Conservation (phyloP, 2,113 vertebrate species). For the Toxostoma redivivum region DNA sequence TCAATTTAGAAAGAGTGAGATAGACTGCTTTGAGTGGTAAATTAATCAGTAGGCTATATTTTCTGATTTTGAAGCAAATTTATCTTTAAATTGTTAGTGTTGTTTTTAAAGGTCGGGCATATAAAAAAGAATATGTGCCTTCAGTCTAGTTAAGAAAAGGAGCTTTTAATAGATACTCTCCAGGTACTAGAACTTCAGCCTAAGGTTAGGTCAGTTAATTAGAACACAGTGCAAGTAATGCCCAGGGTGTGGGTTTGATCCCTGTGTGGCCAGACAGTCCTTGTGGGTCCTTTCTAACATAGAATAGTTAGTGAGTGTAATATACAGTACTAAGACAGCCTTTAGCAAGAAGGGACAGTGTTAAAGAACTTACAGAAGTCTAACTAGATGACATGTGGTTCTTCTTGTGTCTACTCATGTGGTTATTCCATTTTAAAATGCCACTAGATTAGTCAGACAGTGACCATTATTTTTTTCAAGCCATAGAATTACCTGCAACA, state of each 20-base stretch:
- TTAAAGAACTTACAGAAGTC: neutral
- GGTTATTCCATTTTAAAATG: neutral
- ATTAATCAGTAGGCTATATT: neutral
- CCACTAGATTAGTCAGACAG: neutral
- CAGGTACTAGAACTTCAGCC: neutral
- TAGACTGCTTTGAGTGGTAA: neutral
- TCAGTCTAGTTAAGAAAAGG: neutral
- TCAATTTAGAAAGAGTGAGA: neutral
- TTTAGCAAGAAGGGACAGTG: neutral
- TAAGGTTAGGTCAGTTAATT: neutral
- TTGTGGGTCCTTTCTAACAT: neutral
- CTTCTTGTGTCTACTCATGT: neutral
- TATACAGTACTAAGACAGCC: neutral
- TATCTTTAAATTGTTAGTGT: neutral
- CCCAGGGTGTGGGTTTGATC: neutral
- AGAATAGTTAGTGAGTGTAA: neutral
- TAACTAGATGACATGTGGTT: neutral
- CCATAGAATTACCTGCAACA: neutral
- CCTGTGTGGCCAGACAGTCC: neutral
- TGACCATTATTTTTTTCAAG: neutral
- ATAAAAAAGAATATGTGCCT: neutral
- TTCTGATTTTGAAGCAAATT: neutral
- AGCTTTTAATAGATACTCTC: neutral
- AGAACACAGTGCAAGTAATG: neutral
- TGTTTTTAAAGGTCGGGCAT: neutral